Evolutionary conservation across 2,113 vertebrate genomes (phyloP).

Genomic region (Proteles cristata): DNA sequence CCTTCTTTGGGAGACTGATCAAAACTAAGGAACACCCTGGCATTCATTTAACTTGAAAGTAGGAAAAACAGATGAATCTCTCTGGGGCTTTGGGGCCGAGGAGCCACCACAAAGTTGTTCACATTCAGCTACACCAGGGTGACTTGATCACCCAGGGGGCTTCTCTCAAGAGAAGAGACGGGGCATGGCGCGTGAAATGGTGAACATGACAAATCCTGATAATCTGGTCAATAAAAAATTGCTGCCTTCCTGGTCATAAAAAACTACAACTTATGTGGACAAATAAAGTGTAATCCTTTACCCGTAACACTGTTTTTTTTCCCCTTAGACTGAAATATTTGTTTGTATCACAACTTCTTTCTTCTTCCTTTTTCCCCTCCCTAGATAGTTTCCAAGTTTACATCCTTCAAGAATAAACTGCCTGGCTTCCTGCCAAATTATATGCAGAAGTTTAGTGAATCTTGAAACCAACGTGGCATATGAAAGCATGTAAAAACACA

Average conservation of each 20-base stretch:
- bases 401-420: slow-evolving; percentile 73
- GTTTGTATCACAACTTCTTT: slow-evolving; percentile 62
- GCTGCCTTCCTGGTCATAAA: slow-evolving; percentile 27
- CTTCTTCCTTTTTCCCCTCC: slow-evolving; percentile 54
- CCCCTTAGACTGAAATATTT: slow-evolving; percentile 67
- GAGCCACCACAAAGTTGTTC: neutral
- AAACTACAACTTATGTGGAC: slow-evolving; percentile 17
- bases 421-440: slow-evolving; percentile 65
- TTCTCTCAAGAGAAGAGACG: no score
- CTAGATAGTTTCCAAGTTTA: slow-evolving; percentile 73
- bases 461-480: slow-evolving; percentile 36
- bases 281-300: slow-evolving; percentile 54
- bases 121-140: neutral
- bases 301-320: slow-evolving; percentile 63
- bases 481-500: slow-evolving; percentile 66
- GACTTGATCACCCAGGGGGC: neutral
- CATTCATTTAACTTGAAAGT: neutral
- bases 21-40: neutral
- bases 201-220: slow-evolving; percentile 23
- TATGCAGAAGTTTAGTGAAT: slow-evolving; percentile 72
- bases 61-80: neutral
- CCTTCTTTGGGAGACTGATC: neutral
- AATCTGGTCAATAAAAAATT: slow-evolving; percentile 47
- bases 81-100: neutral
- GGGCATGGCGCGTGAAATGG: no score